Evolutionary conservation across 2,888 invertebrate species (phyloP), one percentile per base, ranked within the genome.

Genomic region (Matsumyia berberina): DNA sequence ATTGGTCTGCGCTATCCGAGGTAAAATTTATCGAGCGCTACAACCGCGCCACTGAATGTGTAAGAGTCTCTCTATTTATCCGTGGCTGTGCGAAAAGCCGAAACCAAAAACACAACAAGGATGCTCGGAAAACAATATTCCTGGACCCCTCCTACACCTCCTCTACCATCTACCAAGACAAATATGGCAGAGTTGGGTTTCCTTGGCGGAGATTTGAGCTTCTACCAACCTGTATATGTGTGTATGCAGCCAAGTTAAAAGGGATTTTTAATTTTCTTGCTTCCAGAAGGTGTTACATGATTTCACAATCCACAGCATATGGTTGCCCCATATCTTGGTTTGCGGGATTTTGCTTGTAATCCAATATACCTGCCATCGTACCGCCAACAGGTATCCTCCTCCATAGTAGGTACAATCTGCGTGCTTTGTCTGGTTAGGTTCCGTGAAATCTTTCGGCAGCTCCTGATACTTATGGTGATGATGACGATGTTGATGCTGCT

Each of bases 21-120:
- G 81, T 81, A 35, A 66, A 81, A 81, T 77, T 81, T 77, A 81
- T 81, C 77, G 81, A 81, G 64, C 77, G 69, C 69, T 70, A 70
- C 76, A 76, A 46, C 60, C 77, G 62, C 69, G 58, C 80, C 37
- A 74, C 64, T 33, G 11, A 57, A 35, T 57, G 35, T 55, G n/a
- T 44, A 64, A 33, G 55, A 74, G 19, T 72, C 33, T 55, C 46
- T 55, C 39, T 67, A 69, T 78, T 70, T 62, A 62, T 62, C 46
- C 60, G 60, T 55, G 60, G 78, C 15, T 42, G 31, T 44, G 64
- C 60, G 55, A 73, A 69, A 76, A 44, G 69, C 53, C 35, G 62
- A 70, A 81, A 70, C 74, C 80, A 77, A 77, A 64, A 81, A 77
- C 70, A 81, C 64, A 77, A 62, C 77, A 66, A 77, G 76, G 81